A percentile compares a stretch with the other conserved stretches of the same genome.
phyloP scores from a whole-genome alignment of 2,113 vertebrate species.

The Sorex fumeus region DNA sequence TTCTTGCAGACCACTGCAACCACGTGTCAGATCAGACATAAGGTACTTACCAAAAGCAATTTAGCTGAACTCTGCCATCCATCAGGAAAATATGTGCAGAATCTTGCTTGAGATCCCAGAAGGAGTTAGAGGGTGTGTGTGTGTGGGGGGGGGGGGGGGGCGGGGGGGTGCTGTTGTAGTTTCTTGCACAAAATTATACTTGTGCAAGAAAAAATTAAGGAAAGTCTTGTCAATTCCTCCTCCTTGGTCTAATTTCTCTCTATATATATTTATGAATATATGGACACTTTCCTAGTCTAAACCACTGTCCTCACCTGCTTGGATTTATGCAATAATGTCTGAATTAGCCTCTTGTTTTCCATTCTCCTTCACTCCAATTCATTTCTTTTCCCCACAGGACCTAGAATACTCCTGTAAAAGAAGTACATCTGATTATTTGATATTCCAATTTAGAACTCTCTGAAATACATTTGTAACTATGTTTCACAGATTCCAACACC shows the following conservation, averaged over 20 bases:
- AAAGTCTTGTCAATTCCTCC: background rate
- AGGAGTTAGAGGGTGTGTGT: background rate
- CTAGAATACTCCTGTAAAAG: background rate
- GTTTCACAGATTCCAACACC: background rate
- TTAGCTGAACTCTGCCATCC: slow-evolving; percentile 35
- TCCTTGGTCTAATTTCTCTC: background rate
- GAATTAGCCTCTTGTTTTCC: background rate
- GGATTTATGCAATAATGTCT: background rate
- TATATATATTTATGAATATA: background rate
- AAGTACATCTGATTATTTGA: slow-evolving; percentile 25
- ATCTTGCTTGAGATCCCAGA: slow-evolving; percentile 21
- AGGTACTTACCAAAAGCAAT: slow-evolving; percentile 51
- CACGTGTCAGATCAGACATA: slow-evolving; percentile 62
- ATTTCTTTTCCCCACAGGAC: background rate
- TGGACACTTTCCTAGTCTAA: background rate
- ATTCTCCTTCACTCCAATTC: background rate
- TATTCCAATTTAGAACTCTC: slow-evolving; percentile 34
- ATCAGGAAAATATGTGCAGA: slow-evolving; percentile 49
- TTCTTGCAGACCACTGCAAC: slow-evolving; percentile 52
- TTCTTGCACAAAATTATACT: background rate
- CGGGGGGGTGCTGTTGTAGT: background rate
- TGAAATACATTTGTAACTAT: background rate
- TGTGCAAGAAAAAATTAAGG: background rate
- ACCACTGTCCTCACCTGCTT: background rate
- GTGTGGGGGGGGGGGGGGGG: too few relatives aligned